phyloP scores from a whole-genome alignment of 2,797 vertebrate species.

The Morelia viridis region DNA sequence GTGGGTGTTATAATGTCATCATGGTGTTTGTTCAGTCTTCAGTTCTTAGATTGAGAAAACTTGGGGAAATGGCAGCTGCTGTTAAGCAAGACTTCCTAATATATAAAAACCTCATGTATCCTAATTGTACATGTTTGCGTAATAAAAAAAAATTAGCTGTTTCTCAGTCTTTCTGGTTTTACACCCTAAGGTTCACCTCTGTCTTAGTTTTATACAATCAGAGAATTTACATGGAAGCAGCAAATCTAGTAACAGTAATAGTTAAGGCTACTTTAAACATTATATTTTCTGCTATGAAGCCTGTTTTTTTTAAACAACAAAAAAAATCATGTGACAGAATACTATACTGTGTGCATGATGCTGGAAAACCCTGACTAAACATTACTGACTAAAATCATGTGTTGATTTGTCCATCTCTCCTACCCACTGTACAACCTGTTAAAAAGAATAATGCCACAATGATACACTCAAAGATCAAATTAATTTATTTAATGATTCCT shows the following conservation, averaged over 20 bases:
- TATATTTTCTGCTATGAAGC: not conserved
- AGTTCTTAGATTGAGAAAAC: slow-evolving; percentile 16
- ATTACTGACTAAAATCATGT: not conserved
- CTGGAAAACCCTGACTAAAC: not conserved
- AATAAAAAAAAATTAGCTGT: not conserved
- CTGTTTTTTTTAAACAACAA: not conserved
- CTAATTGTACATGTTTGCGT: accelerated
- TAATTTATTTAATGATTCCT: not conserved
- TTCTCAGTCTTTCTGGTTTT: not conserved
- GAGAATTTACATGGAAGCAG: not conserved
- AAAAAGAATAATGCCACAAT: not conserved
- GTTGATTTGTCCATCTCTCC: not conserved
- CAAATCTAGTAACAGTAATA: not conserved
- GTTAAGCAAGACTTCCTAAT: slow-evolving; percentile 24
- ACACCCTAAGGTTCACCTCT: slow-evolving; percentile 20
- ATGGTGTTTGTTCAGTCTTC: slow-evolving; percentile 6
- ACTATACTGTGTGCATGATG: not conserved
- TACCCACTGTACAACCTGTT: too few relatives aligned
- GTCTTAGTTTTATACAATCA: not conserved
- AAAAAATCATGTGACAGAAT: not conserved
- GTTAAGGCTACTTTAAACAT: not conserved
- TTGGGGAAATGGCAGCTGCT: not conserved
- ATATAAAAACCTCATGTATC: not conserved
- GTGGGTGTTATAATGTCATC: not conserved
- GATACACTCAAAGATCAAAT: not conserved